Percentiles rank a stretch among this genome's conserved stretches.
These are phyloP conservation scores for Acanthochromis polyacanthus DNA, from an alignment of 2,113 vertebrate genomes.

Conservation along the genomic window DNA sequence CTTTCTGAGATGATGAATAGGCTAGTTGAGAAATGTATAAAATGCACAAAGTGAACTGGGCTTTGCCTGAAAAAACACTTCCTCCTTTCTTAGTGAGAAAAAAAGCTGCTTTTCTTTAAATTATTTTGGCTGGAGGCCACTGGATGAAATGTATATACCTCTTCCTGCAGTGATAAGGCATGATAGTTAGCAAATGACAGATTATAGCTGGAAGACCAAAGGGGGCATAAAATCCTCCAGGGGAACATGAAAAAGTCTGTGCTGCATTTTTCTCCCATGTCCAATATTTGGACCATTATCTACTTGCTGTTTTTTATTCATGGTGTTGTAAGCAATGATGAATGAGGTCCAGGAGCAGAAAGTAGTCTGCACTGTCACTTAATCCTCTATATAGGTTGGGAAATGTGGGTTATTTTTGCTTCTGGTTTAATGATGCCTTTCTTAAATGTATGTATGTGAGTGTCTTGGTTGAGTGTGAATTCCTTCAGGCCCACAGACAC, in stretches of 20 bases:
- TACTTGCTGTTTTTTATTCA: conserved; percentile 29
- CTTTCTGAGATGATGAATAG: conserved; percentile 75
- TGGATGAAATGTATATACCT: conserved; percentile 69
- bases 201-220: conserved; percentile 53
- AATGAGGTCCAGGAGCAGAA: conserved; percentile 13
- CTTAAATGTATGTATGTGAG: conserved; percentile 8
- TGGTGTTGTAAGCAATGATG: conserved; percentile 54
- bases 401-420: conserved; percentile 25
- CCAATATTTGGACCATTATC: conserved; percentile 31
- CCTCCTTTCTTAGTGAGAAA: conserved; percentile 34
- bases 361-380: conserved; percentile 20
- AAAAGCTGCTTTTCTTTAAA: conserved; percentile 63
- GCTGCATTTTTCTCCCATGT: conserved; percentile 42
- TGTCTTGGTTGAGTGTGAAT: conserved; percentile 34
- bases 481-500: conserved; percentile 27
- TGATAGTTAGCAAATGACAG: conserved; percentile 67
- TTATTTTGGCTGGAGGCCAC: conserved; percentile 68
- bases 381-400: conserved; percentile 16
- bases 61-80: conserved; percentile 21
- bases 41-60: conserved; percentile 41
- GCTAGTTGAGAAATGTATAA: conserved; percentile 66
- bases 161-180: conserved; percentile 73
- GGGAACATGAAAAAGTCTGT: conserved; percentile 41
- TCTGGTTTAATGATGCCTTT: conserved; percentile 17
- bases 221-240: conserved; percentile 44